Conservation (phyloP, 2,888 invertebrate species). For the Cacoxenus indagator region DNA sequence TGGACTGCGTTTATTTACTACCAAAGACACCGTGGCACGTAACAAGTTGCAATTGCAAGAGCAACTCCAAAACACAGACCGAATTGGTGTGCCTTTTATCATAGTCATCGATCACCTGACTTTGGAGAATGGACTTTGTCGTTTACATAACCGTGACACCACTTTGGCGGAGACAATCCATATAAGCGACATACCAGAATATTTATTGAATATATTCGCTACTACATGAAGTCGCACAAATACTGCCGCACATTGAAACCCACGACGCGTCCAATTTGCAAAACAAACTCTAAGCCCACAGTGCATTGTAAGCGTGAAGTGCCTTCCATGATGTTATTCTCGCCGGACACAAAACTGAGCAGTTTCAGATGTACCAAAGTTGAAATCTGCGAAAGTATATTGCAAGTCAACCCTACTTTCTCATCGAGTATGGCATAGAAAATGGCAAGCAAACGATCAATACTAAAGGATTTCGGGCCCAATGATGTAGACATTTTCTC, state of each 20-base stretch:
- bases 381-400: slow-evolving; percentile 88
- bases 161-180: slow-evolving; percentile 81
- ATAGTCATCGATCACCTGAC: slow-evolving; percentile 79
- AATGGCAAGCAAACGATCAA: slow-evolving; percentile 87
- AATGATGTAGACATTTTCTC: slow-evolving; percentile 78
- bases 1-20: slow-evolving; percentile 67
- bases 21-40: not conserved
- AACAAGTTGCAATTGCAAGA: slow-evolving; percentile 29
- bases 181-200: slow-evolving; percentile 75
- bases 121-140: slow-evolving; percentile 79
- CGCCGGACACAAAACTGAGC: slow-evolving; percentile 79
- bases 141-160: slow-evolving; percentile 77
- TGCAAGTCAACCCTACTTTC: slow-evolving; percentile 87
- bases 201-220: slow-evolving; percentile 73
- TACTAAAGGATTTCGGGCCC: slow-evolving; percentile 86
- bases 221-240: slow-evolving; percentile 78
- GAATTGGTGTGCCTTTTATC: slow-evolving; percentile 80
- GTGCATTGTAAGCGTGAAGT: slow-evolving; percentile 89
- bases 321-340: slow-evolving; percentile 78
- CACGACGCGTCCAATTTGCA: slow-evolving; percentile 82
- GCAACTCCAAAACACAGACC: slow-evolving; percentile 37
- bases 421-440: slow-evolving; percentile 91
- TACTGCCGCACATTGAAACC: slow-evolving; percentile 84
- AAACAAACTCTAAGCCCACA: slow-evolving; percentile 85
- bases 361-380: slow-evolving; percentile 88